These are phyloP conservation scores for Dendroctonus valens DNA, from an alignment of 1,140 invertebrate genomes.

Conservation along the genomic window DNA sequence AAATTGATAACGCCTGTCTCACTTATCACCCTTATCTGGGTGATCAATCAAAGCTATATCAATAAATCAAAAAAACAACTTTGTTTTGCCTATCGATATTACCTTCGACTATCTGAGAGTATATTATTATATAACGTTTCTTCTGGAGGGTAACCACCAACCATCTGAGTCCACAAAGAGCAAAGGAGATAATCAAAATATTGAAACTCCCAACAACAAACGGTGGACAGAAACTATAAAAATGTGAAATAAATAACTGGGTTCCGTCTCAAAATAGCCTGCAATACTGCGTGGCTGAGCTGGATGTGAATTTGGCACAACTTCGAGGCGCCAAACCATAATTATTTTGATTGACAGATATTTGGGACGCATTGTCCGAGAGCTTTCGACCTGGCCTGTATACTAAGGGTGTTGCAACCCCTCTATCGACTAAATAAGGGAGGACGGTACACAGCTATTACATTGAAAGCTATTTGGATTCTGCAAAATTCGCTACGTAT, in stretches of 20 bases:
- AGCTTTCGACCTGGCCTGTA: neutral
- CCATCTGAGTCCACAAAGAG: too few species aligned
- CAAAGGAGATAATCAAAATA: too few species aligned
- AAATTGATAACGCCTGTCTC: conserved; percentile 19
- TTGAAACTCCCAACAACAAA: too few species aligned
- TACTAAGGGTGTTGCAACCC: neutral
- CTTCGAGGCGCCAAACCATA: conserved; percentile 1
- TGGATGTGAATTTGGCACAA: too few species aligned
- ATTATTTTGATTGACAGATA: conserved; percentile 1
- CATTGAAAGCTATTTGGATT: neutral
- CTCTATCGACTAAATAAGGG: neutral
- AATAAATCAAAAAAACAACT: conserved; percentile 25
- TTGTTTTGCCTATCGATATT: conserved; percentile 10
- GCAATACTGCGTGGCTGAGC: too few species aligned
- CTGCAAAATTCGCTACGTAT: too few species aligned
- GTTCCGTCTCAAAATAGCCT: too few species aligned
- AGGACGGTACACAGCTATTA: neutral
- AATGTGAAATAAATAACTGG: too few species aligned
- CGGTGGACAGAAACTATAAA: too few species aligned
- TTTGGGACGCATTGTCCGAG: conserved; percentile 1
- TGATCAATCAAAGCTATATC: conserved; percentile 21
- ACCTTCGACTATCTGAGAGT: neutral
- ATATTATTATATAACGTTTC: too few species aligned
- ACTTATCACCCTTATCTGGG: conserved; percentile 14
- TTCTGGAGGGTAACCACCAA: too few species aligned